phyloP scores from a whole-genome alignment of 2,797 vertebrate genomes.

The Sebastes ruberrimus region DNA sequence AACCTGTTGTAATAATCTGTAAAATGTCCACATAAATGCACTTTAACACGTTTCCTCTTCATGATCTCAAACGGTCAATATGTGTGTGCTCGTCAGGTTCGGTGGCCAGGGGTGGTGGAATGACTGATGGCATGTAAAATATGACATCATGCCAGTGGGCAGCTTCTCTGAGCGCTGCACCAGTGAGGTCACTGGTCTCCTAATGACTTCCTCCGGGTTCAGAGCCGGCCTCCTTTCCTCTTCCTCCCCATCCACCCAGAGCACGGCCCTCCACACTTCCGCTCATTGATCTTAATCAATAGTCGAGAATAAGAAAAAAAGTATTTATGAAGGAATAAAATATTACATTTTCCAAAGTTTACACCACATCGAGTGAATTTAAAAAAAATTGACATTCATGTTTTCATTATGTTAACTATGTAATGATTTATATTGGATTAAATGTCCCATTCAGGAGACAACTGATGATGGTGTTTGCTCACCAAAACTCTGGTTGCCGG shows the following conservation, averaged over 20 bases:
- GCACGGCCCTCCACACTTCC: neutral
- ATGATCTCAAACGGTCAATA: conserved; percentile 42
- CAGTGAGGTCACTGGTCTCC: conserved; percentile 75
- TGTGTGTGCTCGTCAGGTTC: conserved; percentile 43
- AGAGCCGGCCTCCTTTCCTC: conserved; percentile 33
- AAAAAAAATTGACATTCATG: neutral
- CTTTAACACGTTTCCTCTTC: conserved; percentile 54
- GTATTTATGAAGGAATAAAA: neutral
- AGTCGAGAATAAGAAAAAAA: neutral
- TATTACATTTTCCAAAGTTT: neutral
- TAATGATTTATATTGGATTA: neutral
- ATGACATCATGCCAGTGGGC: conserved; percentile 77
- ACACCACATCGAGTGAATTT: neutral
- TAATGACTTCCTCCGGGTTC: conserved; percentile 77
- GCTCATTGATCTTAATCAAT: conserved; percentile 42
- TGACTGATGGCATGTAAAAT: conserved; percentile 76
- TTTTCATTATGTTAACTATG: neutral
- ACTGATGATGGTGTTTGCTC: conserved; percentile 37
- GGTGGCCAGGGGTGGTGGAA: conserved; percentile 58
- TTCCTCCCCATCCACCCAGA: neutral
- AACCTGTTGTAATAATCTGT: neutral
- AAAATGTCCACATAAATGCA: neutral
- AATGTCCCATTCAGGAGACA: conserved; percentile 15
- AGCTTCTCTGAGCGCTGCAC: conserved; percentile 60
- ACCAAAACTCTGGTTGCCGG: conserved; percentile 57